phyloP scores from a whole-genome alignment of 2,797 vertebrate species.

The Urophycis tenuis region DNA sequence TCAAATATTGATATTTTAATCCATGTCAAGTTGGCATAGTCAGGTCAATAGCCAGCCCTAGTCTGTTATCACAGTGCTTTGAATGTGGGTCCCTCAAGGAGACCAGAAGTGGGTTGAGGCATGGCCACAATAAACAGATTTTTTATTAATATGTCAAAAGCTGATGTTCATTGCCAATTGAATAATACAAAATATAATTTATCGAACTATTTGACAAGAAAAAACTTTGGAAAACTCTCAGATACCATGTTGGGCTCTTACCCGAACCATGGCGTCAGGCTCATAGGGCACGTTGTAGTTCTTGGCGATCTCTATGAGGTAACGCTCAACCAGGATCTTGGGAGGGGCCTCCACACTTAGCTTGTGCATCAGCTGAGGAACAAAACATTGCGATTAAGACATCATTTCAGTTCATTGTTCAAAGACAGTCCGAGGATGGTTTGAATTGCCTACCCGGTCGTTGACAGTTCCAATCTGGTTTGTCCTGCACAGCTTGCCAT shows the following conservation, averaged over 20 bases:
- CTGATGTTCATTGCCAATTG: no score
- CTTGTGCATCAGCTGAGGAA: constrained; percentile 91
- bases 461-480: constrained; percentile 99
- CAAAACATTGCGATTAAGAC: constrained; percentile 10
- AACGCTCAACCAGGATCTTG: constrained; percentile 96
- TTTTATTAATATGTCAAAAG: no score
- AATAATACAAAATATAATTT: no score
- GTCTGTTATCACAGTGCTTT: no score
- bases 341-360: constrained; percentile 92
- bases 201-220: no score
- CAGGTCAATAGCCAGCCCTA: no score
- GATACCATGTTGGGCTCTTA: constrained; percentile 57
- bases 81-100: no score
- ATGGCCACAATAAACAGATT: no score
- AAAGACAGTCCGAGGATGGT: not conserved
- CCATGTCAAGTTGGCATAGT: no score
- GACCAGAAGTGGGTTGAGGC: no score
- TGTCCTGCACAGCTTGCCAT: constrained; percentile 93
- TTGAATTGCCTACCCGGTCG: constrained; percentile 75
- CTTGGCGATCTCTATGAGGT: constrained; percentile 98
- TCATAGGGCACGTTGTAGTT: constrained; percentile 97
- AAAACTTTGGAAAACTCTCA: not conserved
- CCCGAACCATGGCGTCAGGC: constrained; percentile 92
- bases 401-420: not conserved
- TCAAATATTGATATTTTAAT: not conserved